A percentile compares a stretch with the other conserved stretches of the same genome.
phyloP scores from a whole-genome alignment of 2,797 vertebrate genomes.

The Periophthalmus magnuspinnatus region DNA sequence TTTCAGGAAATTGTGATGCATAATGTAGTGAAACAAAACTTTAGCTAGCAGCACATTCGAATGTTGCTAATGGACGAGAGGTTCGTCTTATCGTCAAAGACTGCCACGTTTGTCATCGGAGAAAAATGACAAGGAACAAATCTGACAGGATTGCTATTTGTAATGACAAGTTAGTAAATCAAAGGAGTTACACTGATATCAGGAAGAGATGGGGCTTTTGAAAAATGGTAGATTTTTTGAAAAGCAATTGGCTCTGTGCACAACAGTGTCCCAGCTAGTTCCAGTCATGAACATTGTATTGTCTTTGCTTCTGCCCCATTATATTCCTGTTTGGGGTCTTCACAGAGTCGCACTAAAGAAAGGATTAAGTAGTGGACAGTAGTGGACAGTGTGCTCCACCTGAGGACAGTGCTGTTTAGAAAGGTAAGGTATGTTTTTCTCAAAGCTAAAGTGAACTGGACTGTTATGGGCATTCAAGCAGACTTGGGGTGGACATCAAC shows the following conservation, averaged over 20 bases:
- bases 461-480: too few species aligned
- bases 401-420: too few species aligned
- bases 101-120: slow-evolving; percentile 35
- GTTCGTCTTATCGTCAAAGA: slow-evolving; percentile 26
- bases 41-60: slow-evolving; percentile 24
- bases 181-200: neutral
- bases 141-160: slow-evolving; percentile 15
- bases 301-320: neutral
- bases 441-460: too few species aligned
- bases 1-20: slow-evolving; percentile 56
- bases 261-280: neutral
- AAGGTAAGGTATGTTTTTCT: too few species aligned
- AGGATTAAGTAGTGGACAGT: too few species aligned
- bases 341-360: too few species aligned
- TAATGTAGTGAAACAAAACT: slow-evolving; percentile 62
- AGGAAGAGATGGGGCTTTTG: neutral
- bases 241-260: neutral
- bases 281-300: neutral
- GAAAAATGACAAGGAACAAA: slow-evolving; percentile 19
- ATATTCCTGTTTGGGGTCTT: neutral
- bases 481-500: too few species aligned
- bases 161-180: slow-evolving; percentile 4
- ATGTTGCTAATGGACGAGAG: slow-evolving; percentile 21
- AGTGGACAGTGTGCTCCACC: too few species aligned
- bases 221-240: neutral